Percentiles rank a stretch among this genome's conserved stretches.
Evolutionary conservation across 2,113 vertebrate genomes (phyloP).

Genomic region (Osmerus eperlanus): DNA sequence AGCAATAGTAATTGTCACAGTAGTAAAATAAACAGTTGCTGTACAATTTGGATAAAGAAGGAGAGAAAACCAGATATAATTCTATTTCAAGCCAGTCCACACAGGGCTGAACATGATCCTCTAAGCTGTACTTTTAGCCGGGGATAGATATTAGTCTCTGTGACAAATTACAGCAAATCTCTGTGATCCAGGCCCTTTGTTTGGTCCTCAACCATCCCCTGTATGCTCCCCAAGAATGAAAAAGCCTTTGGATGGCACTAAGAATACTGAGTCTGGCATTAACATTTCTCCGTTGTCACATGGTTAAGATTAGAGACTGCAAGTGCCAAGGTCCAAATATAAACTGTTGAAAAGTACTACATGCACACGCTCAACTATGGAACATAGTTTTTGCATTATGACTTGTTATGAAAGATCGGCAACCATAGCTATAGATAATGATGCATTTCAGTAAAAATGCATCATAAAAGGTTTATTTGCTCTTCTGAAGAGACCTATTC

Average conservation of each 20-base stretch:
- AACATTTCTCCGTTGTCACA: conserved; percentile 9
- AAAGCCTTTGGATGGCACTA: conserved; percentile 4
- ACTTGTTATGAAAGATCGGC: no score
- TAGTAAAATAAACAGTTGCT: not conserved
- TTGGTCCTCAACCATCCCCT: not conserved
- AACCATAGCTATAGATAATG: not conserved
- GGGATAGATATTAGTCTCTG: not conserved
- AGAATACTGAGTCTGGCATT: not conserved
- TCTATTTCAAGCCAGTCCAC: not conserved
- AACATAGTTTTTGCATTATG: no score
- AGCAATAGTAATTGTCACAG: no score
- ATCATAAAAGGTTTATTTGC: not conserved
- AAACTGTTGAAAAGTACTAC: not conserved
- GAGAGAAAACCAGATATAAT: not conserved
- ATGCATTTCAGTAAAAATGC: not conserved
- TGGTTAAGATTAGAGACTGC: conserved; percentile 21
- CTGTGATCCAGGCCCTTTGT: not conserved
- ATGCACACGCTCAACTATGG: not conserved
- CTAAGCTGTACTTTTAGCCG: not conserved
- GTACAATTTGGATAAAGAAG: not conserved
- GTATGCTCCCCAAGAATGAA: not conserved
- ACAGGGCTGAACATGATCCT: not conserved
- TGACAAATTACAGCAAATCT: conserved; percentile 1
- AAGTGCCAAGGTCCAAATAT: not conserved
- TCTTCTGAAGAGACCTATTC: no score